Base-by-base conservation (phyloP, 2,888 invertebrate species). In the Ypsolopha scabrella region DNA sequence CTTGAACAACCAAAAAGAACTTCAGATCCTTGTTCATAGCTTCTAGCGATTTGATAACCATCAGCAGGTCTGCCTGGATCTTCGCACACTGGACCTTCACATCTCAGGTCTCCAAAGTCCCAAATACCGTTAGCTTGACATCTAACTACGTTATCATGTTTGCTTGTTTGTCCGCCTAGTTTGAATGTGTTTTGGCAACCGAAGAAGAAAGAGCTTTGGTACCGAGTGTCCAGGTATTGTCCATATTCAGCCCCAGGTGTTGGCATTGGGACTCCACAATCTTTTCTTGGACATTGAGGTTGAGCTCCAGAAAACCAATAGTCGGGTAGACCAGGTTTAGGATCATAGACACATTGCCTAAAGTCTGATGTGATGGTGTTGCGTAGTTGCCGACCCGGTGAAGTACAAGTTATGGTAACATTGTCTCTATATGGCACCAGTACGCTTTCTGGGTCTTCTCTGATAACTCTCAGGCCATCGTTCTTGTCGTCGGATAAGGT, bases 101-200 rank as follows among this genome's bases (percentile, higher is more conserved):
- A 99, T 51, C 96, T 88, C 49, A 99, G 87, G 70, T 97, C 96
- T 35, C 98, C 98, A 72, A 98, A 97, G 85, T 98, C 98, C 99
- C 99, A 99, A 55, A 94, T 93, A 2, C 96, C 96, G 67, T 96
- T 96, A 0, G 93, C 92, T 81, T 94, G 93, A 75, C 98, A 98
- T 56, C 94, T 87, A 0, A 99, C 98, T 9, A 95, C 94, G 69
- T 96, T 96, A 65, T 98, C 97, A 60, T 96, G 94, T 62, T 94
- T 92, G 57, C 92, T 93, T 1, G 97, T 96, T 81, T 97, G 96
- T 2, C 97, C 97, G 14, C 95, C 96, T 11, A 97, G 86, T 69
- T 96, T 96, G 70, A 98, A 98, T 0, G 98, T 98, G 58, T 97
- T 96, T 81, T 96, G 96, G 65, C 98, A 98, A 38, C 97, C 96